phyloP scores from a whole-genome alignment of 2,113 vertebrate species.

The Bos javanicus region DNA sequence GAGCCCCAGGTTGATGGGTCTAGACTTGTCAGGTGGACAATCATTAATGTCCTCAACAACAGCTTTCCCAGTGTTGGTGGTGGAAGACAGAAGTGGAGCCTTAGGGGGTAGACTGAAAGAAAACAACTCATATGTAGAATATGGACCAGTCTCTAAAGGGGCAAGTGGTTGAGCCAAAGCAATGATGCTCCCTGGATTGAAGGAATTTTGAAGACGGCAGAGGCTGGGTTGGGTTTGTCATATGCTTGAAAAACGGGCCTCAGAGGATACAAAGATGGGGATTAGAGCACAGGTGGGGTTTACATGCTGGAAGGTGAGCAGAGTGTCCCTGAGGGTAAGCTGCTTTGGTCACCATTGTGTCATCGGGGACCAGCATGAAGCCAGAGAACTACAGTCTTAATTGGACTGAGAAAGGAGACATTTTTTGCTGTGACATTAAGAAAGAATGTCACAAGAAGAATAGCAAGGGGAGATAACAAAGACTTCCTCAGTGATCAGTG shows the following conservation, averaged over 20 bases:
- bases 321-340: fast-evolving
- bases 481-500: no score
- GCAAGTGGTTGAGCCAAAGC: background rate
- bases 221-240: background rate
- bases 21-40: background rate
- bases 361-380: background rate
- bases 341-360: background rate
- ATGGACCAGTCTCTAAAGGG: background rate
- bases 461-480: no score
- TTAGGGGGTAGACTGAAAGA: background rate
- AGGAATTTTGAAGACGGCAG: background rate
- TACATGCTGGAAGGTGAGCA: background rate
- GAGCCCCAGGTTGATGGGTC: no score
- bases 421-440: background rate
- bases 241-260: background rate
- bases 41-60: background rate
- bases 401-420: background rate
- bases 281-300: background rate
- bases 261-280: fast-evolving
- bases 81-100: background rate
- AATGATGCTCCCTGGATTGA: background rate
- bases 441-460: background rate
- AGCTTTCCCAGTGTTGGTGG: background rate
- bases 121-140: no score
- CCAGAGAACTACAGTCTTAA: background rate